Conservation (phyloP, 1,140 invertebrate species). For the Mycetomoellerius zeteki region DNA sequence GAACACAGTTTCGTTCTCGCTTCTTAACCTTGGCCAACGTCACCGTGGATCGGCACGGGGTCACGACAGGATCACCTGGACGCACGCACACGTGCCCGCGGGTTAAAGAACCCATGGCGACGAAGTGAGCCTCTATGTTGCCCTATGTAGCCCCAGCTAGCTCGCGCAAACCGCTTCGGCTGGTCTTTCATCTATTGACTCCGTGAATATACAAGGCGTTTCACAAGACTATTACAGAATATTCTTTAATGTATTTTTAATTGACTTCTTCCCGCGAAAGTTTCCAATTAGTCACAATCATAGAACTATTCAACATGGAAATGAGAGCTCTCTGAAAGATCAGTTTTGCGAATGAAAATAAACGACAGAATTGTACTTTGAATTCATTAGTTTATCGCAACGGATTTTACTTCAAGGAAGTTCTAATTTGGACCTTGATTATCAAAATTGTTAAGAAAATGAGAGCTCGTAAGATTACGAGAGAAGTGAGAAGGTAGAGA, state of each 20-base stretch:
- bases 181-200: constrained; percentile 30
- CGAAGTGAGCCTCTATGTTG: constrained; percentile 65
- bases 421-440: constrained; percentile 13
- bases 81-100: constrained; percentile 53
- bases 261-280: not conserved
- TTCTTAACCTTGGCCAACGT: constrained; percentile 75
- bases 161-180: constrained; percentile 22
- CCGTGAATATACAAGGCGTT: not conserved
- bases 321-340: not conserved
- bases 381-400: not conserved
- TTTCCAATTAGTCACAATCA: not conserved
- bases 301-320: not conserved
- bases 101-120: constrained; percentile 74
- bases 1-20: constrained; percentile 23
- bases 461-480: not conserved
- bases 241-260: constrained; percentile 12
- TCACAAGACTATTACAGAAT: not conserved
- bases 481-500: not conserved
- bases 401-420: not conserved
- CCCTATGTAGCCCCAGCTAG: constrained; percentile 8
- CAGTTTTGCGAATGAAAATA: not conserved
- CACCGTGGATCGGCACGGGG: constrained; percentile 64
- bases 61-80: constrained; percentile 67
- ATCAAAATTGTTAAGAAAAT: constrained; percentile 1
- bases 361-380: not conserved